Evolutionary conservation across 2,113 vertebrate species (phyloP).

Genomic region (Crotalus tigris): DNA sequence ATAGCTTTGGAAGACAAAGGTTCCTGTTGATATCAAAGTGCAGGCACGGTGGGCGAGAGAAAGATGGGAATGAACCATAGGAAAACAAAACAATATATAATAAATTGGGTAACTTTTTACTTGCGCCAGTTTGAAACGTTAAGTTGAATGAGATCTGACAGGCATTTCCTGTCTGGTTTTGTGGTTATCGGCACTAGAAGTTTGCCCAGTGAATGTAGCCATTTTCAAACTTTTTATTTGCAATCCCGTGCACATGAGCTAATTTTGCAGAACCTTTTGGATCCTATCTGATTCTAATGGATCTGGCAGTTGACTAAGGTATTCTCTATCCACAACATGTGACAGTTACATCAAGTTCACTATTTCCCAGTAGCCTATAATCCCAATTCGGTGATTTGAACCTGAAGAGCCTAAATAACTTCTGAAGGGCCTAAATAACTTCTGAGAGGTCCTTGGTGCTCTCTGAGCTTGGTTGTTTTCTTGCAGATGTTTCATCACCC

Average conservation of each 20-base stretch:
- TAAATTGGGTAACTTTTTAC: neutral
- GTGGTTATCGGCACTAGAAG: neutral
- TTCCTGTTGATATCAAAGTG: conserved; percentile 65
- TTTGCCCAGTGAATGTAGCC: neutral
- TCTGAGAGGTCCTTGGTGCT: neutral
- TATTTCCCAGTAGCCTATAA: neutral
- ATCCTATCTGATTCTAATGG: neutral
- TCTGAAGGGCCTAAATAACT: neutral
- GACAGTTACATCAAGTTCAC: neutral
- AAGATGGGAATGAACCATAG: neutral
- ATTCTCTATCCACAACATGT: neutral
- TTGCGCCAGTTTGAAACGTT: neutral
- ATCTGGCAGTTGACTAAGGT: neutral
- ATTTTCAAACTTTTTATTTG: neutral
- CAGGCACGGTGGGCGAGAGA: neutral
- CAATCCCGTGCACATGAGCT: neutral
- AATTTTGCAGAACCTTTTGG: neutral
- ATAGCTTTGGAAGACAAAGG: conserved; percentile 78
- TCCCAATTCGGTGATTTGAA: neutral
- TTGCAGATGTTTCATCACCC: too few relatives aligned
- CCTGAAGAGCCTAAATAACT: neutral
- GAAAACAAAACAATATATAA: neutral
- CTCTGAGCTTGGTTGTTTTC: neutral
- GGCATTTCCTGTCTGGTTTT: neutral
- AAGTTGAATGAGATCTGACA: neutral